phyloP scores from a whole-genome alignment of 2,797 vertebrate genomes.

The Takifugu ocellatus region DNA sequence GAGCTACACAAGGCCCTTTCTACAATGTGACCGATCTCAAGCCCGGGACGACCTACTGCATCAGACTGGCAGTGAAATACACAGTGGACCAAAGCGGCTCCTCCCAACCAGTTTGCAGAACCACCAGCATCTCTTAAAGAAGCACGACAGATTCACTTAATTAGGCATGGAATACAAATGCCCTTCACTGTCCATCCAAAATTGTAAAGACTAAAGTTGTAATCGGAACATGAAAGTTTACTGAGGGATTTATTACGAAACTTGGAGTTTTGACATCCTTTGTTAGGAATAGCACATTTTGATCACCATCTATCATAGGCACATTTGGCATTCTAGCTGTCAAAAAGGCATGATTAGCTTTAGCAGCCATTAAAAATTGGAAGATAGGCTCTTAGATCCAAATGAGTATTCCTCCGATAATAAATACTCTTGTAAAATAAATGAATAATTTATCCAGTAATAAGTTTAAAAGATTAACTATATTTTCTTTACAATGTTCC shows the following conservation, averaged over 20 bases:
- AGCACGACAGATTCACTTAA: constrained; percentile 12
- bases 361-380: constrained; percentile 49
- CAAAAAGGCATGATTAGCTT: constrained; percentile 62
- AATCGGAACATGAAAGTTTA: constrained; percentile 6
- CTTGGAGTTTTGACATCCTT: constrained; percentile 34
- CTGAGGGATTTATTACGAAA: constrained; percentile 25
- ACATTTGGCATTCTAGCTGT: constrained; percentile 43
- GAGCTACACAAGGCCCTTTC: constrained; percentile 31
- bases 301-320: constrained; percentile 40
- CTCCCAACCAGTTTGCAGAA: constrained; percentile 54
- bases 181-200: constrained; percentile 6
- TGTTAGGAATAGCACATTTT: constrained; percentile 30
- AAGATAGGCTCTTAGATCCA: constrained; percentile 38
- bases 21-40: constrained; percentile 53
- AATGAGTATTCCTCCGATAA: constrained; percentile 51
- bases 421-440: constrained; percentile 59
- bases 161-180: constrained; percentile 35
- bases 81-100: constrained; percentile 47
- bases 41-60: constrained; percentile 63
- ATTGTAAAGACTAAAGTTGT: no score
- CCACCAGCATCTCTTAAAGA: constrained; percentile 45
- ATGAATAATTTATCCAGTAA: constrained; percentile 68
- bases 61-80: constrained; percentile 63
- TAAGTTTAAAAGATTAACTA: constrained; percentile 66
- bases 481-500: constrained; percentile 63